Base-by-base conservation (phyloP, 2,797 vertebrate genomes). In the Macropus fuliginosus region DNA sequence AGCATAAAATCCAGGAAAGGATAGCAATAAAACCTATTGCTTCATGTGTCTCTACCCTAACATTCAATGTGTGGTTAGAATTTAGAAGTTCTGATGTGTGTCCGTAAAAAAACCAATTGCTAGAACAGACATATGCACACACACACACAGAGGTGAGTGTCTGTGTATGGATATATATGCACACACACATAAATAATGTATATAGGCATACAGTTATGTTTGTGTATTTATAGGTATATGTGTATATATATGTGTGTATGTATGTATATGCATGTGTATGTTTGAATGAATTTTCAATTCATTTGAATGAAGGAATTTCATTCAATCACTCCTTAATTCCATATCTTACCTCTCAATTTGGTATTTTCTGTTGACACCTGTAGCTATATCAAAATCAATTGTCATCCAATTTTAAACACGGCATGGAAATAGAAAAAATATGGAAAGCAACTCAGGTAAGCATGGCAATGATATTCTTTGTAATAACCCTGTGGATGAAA, bases 341-440 rank as follows among this genome's bases (percentile, higher is more conserved):
- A 89, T 40, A 66, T 8, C 62, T 93, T 97, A n/a, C 89, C 52
- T 96, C 55, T 97, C 92, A 91, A 5, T 94, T 97, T 93, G 87
- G 9, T 93, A 90, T 34, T 94, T 97, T 96, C 94, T 97, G 12
- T 94, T 97, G 94, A 96, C 56, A 98, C 54, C 52, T 95, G 56
- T 97, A 91, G 94, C 97, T 95, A 90, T 89, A 92, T 92, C 96
- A 95, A 97, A 98, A 97, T 96, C 96, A 98, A 95, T 97, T 97
- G 95, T 90, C 92, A 98, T 24, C 40, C 95, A 93, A 91, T 97
- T 98, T 98, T 94, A 97, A 98, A 97, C 93, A 90, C 95, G 97
- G 62, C 12, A 0, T 94, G 94, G 29, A 96, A 95, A 92, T 55
- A 91, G 54, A 90, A 66, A 62, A 97, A 92, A 97, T 93, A 94